Evolutionary conservation across 2,888 invertebrate genomes (phyloP).

Genomic region (Cylindroiulus punctatus): DNA sequence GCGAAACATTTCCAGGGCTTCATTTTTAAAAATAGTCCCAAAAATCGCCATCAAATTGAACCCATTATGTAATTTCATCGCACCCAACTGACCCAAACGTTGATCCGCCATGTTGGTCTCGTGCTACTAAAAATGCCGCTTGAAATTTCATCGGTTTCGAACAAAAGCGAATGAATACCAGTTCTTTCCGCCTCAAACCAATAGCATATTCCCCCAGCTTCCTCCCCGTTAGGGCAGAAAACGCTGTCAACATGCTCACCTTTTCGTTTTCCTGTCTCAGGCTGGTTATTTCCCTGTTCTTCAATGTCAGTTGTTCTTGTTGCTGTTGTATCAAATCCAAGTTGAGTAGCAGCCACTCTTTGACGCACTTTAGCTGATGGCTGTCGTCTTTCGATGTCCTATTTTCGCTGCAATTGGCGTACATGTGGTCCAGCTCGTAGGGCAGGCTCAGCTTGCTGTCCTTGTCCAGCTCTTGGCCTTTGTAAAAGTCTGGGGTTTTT

Average conservation of each 20-base stretch:
- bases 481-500: slow-evolving; percentile 59
- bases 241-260: slow-evolving; percentile 69
- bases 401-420: slow-evolving; percentile 70
- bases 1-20: not conserved
- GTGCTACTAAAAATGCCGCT: not conserved
- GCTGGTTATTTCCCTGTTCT: slow-evolving; percentile 79
- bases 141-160: not conserved
- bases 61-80: not conserved
- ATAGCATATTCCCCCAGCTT: not conserved
- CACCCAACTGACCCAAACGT: not conserved
- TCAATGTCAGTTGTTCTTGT: slow-evolving; percentile 81
- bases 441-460: slow-evolving; percentile 65
- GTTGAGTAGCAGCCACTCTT: slow-evolving; percentile 83
- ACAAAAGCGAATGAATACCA: not conserved
- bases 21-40: not conserved
- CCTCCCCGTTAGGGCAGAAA: slow-evolving; percentile 29
- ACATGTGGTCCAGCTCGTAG: slow-evolving; percentile 76
- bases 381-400: slow-evolving; percentile 57
- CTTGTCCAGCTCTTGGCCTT: slow-evolving; percentile 51
- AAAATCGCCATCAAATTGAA: not conserved
- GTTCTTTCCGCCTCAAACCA: not conserved
- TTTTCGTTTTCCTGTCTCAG: slow-evolving; percentile 82
- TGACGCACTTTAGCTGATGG: slow-evolving; percentile 62
- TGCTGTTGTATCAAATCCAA: slow-evolving; percentile 90
- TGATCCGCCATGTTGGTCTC: slow-evolving; percentile 12